Conservation (phyloP, 2,888 invertebrate genomes). For the Laspeyria flexula region DNA sequence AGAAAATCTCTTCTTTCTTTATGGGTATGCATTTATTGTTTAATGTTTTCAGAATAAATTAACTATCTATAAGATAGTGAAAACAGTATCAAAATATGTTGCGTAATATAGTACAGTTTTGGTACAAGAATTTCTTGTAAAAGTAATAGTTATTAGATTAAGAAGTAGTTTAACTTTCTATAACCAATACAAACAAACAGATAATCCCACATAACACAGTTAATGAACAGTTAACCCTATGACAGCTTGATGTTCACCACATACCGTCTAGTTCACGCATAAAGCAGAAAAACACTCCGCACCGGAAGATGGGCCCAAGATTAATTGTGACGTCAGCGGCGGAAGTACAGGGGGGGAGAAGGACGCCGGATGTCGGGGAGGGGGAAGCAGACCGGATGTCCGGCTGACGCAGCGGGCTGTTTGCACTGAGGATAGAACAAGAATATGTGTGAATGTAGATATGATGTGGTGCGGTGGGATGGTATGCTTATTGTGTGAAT, state of each 20-base stretch:
- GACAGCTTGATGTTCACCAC: conserved; percentile 25
- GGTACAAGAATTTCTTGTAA: too few relatives aligned
- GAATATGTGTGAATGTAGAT: conserved; percentile 37
- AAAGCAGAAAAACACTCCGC: conserved; percentile 57
- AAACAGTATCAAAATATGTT: too few relatives aligned
- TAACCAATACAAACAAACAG: background rate
- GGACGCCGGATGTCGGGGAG: conserved; percentile 28
- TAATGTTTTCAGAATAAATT: too few relatives aligned
- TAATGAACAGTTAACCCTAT: conserved; percentile 3
- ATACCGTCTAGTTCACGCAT: conserved; percentile 37
- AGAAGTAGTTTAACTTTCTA: too few relatives aligned
- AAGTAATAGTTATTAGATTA: too few relatives aligned
- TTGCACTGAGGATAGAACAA: conserved; percentile 40
- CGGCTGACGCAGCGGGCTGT: conserved; percentile 62
- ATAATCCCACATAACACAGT: background rate
- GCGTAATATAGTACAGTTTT: too few relatives aligned
- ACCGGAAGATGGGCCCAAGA: conserved; percentile 62
- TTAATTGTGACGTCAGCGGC: conserved; percentile 65
- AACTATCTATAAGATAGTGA: too few relatives aligned
- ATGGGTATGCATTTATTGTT: too few relatives aligned
- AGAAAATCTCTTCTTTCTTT: too few relatives aligned
- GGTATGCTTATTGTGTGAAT: conserved; percentile 12
- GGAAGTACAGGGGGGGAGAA: conserved; percentile 46
- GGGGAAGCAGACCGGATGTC: conserved; percentile 67
- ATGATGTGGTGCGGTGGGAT: conserved; percentile 3